Evolutionary conservation across 2,888 invertebrate species (phyloP).

Genomic region (Rapana venosa): DNA sequence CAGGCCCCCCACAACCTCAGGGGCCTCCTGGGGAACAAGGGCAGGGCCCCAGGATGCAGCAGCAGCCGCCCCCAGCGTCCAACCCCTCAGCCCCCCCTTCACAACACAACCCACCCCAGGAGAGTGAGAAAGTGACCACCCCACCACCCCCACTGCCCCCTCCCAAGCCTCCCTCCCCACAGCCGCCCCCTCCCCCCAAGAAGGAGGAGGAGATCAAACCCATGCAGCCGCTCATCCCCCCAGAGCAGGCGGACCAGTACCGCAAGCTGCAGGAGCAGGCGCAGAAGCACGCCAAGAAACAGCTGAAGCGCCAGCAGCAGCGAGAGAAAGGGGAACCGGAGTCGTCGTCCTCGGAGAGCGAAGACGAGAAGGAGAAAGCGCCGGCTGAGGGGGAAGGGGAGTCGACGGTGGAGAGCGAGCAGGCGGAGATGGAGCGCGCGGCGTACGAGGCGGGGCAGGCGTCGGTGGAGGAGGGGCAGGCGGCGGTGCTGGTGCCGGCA

Average conservation of each 20-base stretch:
- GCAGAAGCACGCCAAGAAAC: constrained; percentile 88
- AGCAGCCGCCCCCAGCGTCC: neutral
- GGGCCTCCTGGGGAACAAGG: constrained; percentile 3
- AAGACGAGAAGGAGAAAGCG: constrained; percentile 56
- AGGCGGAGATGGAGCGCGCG: constrained; percentile 55
- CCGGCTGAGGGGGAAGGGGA: constrained; percentile 53
- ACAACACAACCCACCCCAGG: neutral
- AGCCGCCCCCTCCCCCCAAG: constrained; percentile 69
- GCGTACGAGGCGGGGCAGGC: constrained; percentile 49
- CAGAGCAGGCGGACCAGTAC: constrained; percentile 75
- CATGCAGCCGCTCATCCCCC: constrained; percentile 67
- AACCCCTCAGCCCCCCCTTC: neutral
- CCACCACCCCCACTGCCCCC: constrained; percentile 69
- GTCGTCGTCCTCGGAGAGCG: constrained; percentile 60
- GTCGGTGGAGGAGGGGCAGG: constrained; percentile 27
- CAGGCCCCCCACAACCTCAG: constrained; percentile 28
- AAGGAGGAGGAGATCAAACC: constrained; percentile 62
- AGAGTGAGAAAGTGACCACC: constrained; percentile 21
- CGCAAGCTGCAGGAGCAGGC: constrained; percentile 82
- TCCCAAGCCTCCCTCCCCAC: constrained; percentile 69
- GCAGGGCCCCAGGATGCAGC: constrained; percentile 30
- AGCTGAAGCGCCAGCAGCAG: constrained; percentile 83
- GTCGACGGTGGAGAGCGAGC: constrained; percentile 51
- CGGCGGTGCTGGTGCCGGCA: constrained; percentile 45
- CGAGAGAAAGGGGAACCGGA: constrained; percentile 68